Evolutionary conservation across 2,113 vertebrate genomes (phyloP).

Genomic region (Psilopogon haemacephalus): DNA sequence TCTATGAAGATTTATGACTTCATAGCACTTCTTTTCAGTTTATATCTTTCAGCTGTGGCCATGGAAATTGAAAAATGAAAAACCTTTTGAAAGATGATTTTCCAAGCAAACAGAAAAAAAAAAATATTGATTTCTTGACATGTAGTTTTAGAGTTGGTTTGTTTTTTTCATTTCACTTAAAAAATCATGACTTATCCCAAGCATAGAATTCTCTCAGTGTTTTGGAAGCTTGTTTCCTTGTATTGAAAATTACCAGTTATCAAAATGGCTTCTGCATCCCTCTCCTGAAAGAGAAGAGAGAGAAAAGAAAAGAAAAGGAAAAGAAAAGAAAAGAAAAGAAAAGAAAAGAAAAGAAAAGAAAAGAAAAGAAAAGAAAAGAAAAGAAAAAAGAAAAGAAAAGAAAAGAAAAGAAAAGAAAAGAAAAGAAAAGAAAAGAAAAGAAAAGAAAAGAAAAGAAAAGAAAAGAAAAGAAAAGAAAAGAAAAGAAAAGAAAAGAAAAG

Average conservation of each 20-base stretch:
- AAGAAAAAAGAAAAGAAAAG: not conserved
- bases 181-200: not conserved
- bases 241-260: not conserved
- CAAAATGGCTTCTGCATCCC: not conserved
- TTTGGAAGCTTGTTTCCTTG: not conserved
- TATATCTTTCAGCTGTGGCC: not conserved
- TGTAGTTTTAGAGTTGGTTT: not conserved
- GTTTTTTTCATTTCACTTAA: not conserved
- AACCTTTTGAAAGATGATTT: not conserved
- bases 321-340: not conserved
- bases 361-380: not conserved
- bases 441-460: not conserved
- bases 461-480: not conserved
- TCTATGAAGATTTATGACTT: conserved; percentile 23
- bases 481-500: not conserved
- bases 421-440: not conserved
- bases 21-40: not conserved
- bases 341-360: not conserved
- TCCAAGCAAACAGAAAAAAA: not conserved
- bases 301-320: not conserved
- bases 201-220: not conserved
- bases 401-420: not conserved
- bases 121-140: not conserved
- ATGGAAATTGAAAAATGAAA: not conserved
- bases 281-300: not conserved